Percentiles rank a stretch among this genome's conserved stretches.
Evolutionary conservation across 2,888 invertebrate genomes (phyloP).

Genomic region (Mythimna pallens): DNA sequence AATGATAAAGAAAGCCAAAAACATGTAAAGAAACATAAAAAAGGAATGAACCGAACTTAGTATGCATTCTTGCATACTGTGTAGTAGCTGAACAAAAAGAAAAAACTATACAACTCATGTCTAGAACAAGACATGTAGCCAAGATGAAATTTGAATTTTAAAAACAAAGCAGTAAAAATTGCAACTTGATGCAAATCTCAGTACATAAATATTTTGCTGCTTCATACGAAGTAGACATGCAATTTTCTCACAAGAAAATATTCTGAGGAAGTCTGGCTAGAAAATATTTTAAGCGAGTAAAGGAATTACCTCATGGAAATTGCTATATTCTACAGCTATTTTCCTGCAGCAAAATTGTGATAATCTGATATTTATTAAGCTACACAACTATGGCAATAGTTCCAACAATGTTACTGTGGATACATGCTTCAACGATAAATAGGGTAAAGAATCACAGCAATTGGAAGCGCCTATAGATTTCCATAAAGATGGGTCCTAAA

Average conservation of each 20-base stretch:
- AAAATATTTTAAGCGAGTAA: slow-evolving; percentile 8
- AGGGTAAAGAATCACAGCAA: background rate
- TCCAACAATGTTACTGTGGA: background rate
- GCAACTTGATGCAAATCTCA: slow-evolving; percentile 34
- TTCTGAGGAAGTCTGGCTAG: background rate
- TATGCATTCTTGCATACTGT: slow-evolving; percentile 2
- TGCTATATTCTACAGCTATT: background rate
- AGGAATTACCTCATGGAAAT: background rate
- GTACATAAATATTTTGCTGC: slow-evolving; percentile 36
- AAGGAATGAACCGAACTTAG: background rate
- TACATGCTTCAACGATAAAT: background rate
- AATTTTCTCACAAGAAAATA: slow-evolving; percentile 42
- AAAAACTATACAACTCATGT: slow-evolving; percentile 7
- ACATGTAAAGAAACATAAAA: background rate
- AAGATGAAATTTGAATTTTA: slow-evolving; percentile 45
- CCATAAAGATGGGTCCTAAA: background rate
- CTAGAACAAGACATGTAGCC: slow-evolving; percentile 11
- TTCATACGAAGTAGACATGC: slow-evolving; percentile 9
- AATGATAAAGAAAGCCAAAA: background rate
- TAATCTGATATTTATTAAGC: background rate
- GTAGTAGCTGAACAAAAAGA: background rate
- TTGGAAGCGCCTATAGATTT: background rate
- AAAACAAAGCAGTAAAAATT: slow-evolving; percentile 27
- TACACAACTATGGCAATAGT: background rate
- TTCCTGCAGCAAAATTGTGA: background rate